Conservation (phyloP, 2,888 invertebrate genomes). For the Hermodice carunculata region DNA sequence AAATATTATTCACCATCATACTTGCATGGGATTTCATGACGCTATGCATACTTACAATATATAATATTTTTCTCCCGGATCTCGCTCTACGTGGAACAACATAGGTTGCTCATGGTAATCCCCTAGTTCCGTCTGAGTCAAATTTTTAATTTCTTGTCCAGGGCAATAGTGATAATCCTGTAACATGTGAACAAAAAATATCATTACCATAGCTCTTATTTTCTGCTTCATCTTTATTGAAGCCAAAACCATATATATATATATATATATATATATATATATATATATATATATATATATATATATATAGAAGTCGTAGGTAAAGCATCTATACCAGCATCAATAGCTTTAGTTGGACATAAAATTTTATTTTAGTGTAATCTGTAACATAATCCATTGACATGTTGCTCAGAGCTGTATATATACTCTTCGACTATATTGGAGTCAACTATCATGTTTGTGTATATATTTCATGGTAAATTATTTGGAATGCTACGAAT, state of each 20-base stretch:
- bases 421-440: no score
- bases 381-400: no score
- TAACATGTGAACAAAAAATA: not conserved
- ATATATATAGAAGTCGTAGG: no score
- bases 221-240: not conserved
- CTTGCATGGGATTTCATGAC: no score
- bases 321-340: no score
- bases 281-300: no score
- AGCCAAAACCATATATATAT: not conserved
- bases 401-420: no score
- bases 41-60: conserved; percentile 31
- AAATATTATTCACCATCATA: no score
- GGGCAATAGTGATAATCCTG: conserved; percentile 50
- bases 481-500: no score
- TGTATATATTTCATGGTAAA: no score
- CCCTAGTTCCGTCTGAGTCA: conserved; percentile 40
- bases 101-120: conserved; percentile 42
- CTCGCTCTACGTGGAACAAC: conserved; percentile 42
- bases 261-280: no score
- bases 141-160: conserved; percentile 40
- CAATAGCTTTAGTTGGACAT: not conserved
- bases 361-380: not conserved
- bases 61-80: conserved; percentile 46
- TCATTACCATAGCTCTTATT: not conserved
- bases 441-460: no score